phyloP scores from a whole-genome alignment of 2,797 vertebrate species.

The Rhinichthys osculus region DNA sequence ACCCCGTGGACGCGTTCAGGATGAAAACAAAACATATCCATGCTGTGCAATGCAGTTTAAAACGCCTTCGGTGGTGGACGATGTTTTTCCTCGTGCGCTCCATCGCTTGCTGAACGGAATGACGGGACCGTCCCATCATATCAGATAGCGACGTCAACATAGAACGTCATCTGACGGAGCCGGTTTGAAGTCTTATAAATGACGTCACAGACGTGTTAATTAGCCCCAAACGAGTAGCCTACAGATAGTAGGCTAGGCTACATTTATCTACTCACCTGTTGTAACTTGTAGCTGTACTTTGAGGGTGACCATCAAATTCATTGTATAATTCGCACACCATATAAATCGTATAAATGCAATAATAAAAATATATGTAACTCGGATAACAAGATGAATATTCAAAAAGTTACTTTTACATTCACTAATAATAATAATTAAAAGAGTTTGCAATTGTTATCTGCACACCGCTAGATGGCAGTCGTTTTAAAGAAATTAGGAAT shows the following conservation, averaged over 20 bases:
- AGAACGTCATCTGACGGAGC: conserved; percentile 21
- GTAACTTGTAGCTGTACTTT: not conserved
- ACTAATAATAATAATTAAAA: not conserved
- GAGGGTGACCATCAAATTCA: not conserved
- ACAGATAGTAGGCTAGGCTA: not conserved
- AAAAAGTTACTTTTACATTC: not conserved
- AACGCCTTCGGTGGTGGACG: conserved; percentile 21
- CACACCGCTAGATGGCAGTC: conserved; percentile 28
- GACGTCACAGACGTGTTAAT: conserved; percentile 17
- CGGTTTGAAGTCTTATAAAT: not conserved
- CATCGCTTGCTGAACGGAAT: conserved; percentile 25
- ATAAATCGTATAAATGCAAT: not conserved
- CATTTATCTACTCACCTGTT: not conserved
- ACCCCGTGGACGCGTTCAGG: conserved; percentile 62
- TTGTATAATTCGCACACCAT: not conserved
- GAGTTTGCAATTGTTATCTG: not conserved
- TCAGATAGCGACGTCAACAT: not conserved
- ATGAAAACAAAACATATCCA: conserved; percentile 68
- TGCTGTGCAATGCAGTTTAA: conserved; percentile 2
- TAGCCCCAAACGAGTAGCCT: not conserved
- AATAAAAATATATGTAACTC: not conserved
- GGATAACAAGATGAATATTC: not conserved
- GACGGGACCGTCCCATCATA: conserved; percentile 30
- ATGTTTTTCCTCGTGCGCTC: conserved; percentile 19
- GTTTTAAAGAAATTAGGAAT: not conserved